Percentiles rank a stretch among this genome's conserved stretches.
Conservation (phyloP, 2,113 vertebrate species). For the Megaptera novaeangliae region DNA sequence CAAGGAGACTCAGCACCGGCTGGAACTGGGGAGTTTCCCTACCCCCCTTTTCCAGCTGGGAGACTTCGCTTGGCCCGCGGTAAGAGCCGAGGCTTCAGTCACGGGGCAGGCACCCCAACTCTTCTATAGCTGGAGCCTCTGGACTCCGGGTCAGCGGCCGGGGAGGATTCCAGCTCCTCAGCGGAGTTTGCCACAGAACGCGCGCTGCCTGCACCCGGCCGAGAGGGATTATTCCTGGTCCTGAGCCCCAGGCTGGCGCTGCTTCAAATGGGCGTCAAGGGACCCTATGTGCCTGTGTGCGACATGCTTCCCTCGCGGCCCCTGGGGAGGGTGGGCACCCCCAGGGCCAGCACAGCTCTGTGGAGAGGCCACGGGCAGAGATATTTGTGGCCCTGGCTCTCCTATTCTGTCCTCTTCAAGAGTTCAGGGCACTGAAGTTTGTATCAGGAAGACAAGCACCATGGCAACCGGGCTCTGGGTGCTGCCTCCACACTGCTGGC, state of each 20-base stretch:
- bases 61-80: neutral
- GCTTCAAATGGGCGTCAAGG: neutral
- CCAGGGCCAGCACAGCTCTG: neutral
- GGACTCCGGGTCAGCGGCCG: neutral
- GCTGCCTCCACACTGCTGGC: neutral
- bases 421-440: neutral
- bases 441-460: neutral
- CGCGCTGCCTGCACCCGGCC: fast-evolving
- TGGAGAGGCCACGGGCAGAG: neutral
- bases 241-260: neutral
- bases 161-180: neutral
- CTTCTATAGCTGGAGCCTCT: fast-evolving
- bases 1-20: fast-evolving
- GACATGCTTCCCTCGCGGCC: fast-evolving
- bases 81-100: neutral
- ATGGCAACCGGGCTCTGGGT: neutral
- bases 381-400: neutral
- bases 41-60: neutral
- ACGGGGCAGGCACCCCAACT: neutral
- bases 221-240: neutral
- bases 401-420: neutral
- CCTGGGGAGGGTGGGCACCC: neutral
- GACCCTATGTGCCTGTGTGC: neutral
- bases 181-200: neutral
- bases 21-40: too few relatives aligned